Base-by-base conservation (phyloP, 2,797 vertebrate species). In the Sebastes iracundus region DNA sequence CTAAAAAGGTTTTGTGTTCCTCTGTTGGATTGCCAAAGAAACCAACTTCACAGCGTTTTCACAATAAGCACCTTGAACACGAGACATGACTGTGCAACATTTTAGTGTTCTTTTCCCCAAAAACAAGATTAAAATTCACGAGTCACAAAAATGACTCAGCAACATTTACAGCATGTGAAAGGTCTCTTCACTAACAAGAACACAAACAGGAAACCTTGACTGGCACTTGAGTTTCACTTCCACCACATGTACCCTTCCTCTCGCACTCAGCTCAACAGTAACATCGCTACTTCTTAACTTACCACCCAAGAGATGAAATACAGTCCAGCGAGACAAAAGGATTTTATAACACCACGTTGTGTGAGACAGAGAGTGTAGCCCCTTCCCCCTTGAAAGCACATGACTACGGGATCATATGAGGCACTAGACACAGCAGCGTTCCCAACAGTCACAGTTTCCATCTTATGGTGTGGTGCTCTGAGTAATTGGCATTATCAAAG, bases 381-480 rank as follows among this genome's bases (percentile, higher is more conserved):
- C 20, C 38, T 11, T 42, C 38, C 5, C 53, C 12, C 42, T 18
- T 32, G 20, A 61, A 59, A 79, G 32, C 87, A 85, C 75, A 82
- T 87, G 91, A 93, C 77, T 68, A 3, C 32, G 38, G 35, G 70
- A 88, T 88, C 87, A 92, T 49, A 76, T 55, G 81, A 79, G 60
- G 73, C 14, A 46, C 75, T 42, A 73, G 60, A 83, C 56, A 11
- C 20, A 38, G 35, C 46, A 63, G 67, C 30, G 60, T 74, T 84
- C 52, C 38, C 64, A 22, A 11, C 11, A 55, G 72, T 71, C 69
- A 87, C 62, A 20, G 66, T 65, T 88, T 83, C 74, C 74, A 53
- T 82, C 60, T 61, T 70, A 56, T 28, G 12, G 11, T 49, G 22
- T 64, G 35, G 30, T 62, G 61, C 64, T 52, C 1, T 0, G 20